phyloP scores from a whole-genome alignment of 64 coral and sea anemone genomes.

The Trachythela sp. region DNA sequence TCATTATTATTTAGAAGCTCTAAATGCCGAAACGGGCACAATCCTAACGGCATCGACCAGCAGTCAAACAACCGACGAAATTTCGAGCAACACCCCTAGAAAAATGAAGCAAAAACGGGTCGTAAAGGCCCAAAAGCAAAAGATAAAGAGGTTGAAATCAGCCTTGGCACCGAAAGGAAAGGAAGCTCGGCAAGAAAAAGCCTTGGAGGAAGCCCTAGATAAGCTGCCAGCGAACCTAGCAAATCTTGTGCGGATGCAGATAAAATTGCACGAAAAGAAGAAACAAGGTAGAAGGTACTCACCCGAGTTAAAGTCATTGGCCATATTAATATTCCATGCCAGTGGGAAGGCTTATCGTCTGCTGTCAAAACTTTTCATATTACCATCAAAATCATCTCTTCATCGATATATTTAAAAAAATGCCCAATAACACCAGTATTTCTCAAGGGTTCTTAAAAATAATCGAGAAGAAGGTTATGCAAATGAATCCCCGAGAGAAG shows the following conservation, averaged over 20 bases:
- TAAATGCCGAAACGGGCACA: neutral
- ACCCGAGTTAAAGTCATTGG: neutral
- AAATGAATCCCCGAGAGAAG: neutral
- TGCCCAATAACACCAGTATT: neutral
- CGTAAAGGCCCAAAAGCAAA: no score
- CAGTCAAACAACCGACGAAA: no score
- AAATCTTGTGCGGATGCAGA: neutral
- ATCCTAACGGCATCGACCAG: neutral
- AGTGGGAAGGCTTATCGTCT: neutral
- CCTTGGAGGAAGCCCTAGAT: neutral
- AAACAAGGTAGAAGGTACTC: neutral
- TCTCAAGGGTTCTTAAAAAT: neutral
- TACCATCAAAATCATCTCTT: no score
- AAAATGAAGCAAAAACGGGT: no score
- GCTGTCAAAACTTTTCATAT: neutral
- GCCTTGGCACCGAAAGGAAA: neutral
- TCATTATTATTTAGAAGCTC: neutral
- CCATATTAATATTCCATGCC: neutral
- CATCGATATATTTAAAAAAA: neutral
- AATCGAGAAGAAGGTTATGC: slow-evolving; percentile 7
- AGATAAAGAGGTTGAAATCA: no score
- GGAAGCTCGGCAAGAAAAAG: neutral
- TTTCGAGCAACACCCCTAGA: no score
- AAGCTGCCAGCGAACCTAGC: neutral
- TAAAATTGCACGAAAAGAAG: neutral